phyloP scores from a whole-genome alignment of 2,797 vertebrate genomes.

The Anguilla anguilla region DNA sequence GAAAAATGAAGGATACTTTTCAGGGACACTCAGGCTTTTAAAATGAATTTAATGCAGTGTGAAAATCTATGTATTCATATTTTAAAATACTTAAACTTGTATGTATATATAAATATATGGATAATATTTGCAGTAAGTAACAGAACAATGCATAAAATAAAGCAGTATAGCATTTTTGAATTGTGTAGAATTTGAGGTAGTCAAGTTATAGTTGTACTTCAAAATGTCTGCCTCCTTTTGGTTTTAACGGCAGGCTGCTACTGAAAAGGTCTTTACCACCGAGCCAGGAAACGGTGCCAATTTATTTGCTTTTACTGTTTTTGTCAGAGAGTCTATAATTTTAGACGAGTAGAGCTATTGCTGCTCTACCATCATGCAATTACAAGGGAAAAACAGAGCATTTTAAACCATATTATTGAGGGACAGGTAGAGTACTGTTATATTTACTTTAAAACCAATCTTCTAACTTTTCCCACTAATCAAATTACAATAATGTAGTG shows the following conservation, averaged over 20 bases:
- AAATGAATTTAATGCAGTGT: not conserved
- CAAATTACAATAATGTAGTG: not conserved
- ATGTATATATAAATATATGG: not conserved
- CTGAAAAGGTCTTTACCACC: not conserved
- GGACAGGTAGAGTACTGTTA: not conserved
- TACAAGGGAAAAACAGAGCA: not conserved
- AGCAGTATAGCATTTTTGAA: not conserved
- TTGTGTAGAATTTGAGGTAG: not conserved
- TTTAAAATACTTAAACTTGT: constrained; percentile 13
- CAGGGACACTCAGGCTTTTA: not conserved
- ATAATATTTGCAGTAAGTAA: not conserved
- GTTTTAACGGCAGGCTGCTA: constrained; percentile 22
- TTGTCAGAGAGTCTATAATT: not conserved
- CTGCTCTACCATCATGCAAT: not conserved
- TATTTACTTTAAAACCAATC: not conserved
- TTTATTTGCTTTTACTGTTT: constrained; percentile 1
- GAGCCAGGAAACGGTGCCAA: constrained; percentile 28
- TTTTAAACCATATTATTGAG: constrained; percentile 25
- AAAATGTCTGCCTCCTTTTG: not conserved
- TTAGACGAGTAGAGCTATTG: not conserved
- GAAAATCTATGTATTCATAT: not conserved
- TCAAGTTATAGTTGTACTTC: not conserved
- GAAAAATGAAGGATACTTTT: not conserved
- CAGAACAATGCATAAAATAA: not conserved
- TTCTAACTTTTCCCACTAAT: not conserved